A percentile compares a stretch with the other conserved stretches of the same genome.
Evolutionary conservation across 2,888 invertebrate genomes (phyloP).

Genomic region (Trachelus tabidus): DNA sequence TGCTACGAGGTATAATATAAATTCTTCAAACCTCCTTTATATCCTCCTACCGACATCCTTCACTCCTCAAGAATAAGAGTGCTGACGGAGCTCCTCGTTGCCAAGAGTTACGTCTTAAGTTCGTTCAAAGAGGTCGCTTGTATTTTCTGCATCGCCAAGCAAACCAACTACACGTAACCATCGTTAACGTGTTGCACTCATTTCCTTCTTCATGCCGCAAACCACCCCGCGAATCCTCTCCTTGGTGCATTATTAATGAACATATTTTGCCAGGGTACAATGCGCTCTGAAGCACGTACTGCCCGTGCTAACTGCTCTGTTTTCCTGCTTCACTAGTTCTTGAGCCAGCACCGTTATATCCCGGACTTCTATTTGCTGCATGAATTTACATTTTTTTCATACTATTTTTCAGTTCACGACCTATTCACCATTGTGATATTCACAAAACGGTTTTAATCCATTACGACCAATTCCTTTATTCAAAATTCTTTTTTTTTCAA

Average conservation of each 20-base stretch:
- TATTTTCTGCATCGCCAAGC: not conserved
- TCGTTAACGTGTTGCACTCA: conserved; percentile 21
- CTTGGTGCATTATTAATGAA: conserved; percentile 25
- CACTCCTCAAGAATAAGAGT: not conserved
- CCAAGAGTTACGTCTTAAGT: not conserved
- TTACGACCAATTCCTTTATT: not conserved
- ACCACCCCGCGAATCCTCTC: conserved; percentile 4
- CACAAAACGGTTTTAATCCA: not conserved
- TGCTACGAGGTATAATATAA: not conserved
- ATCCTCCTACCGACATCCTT: not conserved
- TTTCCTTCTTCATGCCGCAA: conserved; percentile 18
- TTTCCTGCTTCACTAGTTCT: conserved; percentile 14
- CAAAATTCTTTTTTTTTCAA: not conserved
- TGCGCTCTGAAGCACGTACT: conserved; percentile 47
- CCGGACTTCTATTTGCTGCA: not conserved
- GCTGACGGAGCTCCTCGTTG: not conserved
- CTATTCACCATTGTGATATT: not conserved
- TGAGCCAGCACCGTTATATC: not conserved
- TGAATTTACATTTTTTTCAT: not conserved
- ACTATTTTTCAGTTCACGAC: not conserved
- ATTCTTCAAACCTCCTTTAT: not conserved
- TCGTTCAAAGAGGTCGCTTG: not conserved
- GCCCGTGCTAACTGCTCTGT: conserved; percentile 48
- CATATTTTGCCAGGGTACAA: conserved; percentile 40
- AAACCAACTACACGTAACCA: not conserved